Base-by-base conservation (phyloP, 1,140 invertebrate genomes). In the Drosophila micromelanica region DNA sequence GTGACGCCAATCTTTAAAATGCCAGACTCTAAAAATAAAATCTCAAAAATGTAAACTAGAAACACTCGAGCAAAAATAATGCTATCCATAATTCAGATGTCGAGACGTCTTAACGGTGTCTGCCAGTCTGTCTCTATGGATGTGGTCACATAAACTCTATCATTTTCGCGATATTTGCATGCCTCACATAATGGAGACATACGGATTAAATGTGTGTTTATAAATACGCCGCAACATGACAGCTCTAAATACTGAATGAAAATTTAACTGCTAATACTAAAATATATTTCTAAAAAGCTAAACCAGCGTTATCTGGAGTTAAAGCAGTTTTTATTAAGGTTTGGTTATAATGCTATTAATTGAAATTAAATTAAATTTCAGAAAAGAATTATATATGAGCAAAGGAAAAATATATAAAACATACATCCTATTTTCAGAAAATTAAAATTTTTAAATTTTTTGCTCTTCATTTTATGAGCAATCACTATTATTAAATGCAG, bases 31-130 rank as follows among this genome's bases (percentile, higher is more conserved):
- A 61, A 67, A 62, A 72, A 75, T 64, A 72, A 37, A 60, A 17
- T 20, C 52, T 35, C 60, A 15, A 75, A 59, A 71, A 40, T 46
- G 30, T 38, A 59, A 67, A 68, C 54, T 60, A 65, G 27, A 70
- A 55, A 40, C 27, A 48, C 5, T 46, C 32, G 48, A 61, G 54
- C 27, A 76, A 42, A 57, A 27, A 46, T 73, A 46, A 68, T 68
- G 63, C 27, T 73, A 54, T 54, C 32, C 70, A 76, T 73, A 73
- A 73, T 67, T 76, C 57, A 73, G 70, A 52, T 63, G 62, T 43
- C 63, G 52, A 73, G 70, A 68, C 56, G 57, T 68, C 63, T 73
- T 65, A 76, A 76, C 60, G 67, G 59, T 75, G 52, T 71, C 61
- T 59, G 69, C 13, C 61, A 57, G 54, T 49, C n/a, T 69, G 64